These are phyloP conservation scores for Actenoides lindsayi DNA, from an alignment of 2,113 vertebrate species.

Conservation along the genomic window DNA sequence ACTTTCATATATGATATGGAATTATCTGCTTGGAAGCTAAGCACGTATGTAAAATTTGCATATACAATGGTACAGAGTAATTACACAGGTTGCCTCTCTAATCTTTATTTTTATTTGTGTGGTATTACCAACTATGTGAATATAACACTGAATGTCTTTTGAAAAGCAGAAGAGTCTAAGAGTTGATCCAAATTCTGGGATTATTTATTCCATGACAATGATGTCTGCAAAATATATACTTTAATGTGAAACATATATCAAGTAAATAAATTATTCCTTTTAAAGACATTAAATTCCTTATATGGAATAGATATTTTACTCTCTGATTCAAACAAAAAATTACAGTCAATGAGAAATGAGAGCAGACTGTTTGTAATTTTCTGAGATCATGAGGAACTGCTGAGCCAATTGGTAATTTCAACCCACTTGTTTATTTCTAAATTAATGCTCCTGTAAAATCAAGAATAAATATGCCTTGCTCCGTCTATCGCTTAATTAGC, in stretches of 20 bases:
- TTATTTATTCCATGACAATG: slow-evolving; percentile 52
- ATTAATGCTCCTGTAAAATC: slow-evolving; percentile 44
- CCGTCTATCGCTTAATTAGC: slow-evolving; percentile 58
- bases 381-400: slow-evolving; percentile 49
- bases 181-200: not conserved
- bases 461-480: slow-evolving; percentile 54
- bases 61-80: not conserved
- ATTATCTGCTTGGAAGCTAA: not conserved
- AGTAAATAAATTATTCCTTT: slow-evolving; percentile 64
- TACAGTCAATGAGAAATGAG: slow-evolving; percentile 26
- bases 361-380: slow-evolving; percentile 37
- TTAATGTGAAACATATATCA: slow-evolving; percentile 51
- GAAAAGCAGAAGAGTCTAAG: not conserved
- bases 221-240: slow-evolving; percentile 33
- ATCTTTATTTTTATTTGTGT: not conserved
- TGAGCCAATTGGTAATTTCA: slow-evolving; percentile 48
- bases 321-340: slow-evolving; percentile 27
- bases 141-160: not conserved
- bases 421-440: slow-evolving; percentile 48
- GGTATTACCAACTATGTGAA: not conserved
- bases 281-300: slow-evolving; percentile 36
- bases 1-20: not conserved
- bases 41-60: not conserved
- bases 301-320: slow-evolving; percentile 8
- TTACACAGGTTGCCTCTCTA: not conserved